Evolutionary conservation across 1,140 invertebrate species (phyloP).

Genomic region (Armadillidium nasatum): DNA sequence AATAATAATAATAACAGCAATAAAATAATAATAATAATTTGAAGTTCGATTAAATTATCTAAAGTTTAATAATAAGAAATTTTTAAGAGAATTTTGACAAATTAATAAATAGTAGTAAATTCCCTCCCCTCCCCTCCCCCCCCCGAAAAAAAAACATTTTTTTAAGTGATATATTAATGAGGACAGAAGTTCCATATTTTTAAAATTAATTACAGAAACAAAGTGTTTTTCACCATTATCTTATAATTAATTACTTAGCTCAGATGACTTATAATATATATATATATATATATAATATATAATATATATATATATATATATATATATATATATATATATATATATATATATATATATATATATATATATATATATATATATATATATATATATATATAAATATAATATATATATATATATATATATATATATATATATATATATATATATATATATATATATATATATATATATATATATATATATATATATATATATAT

Average conservation of each 20-base stretch:
- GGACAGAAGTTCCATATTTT: neutral
- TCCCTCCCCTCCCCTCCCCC: neutral
- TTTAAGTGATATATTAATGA: too few species aligned
- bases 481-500: too few species aligned
- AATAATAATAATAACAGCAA: slow-evolving; percentile 6
- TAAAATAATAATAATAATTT: slow-evolving; percentile 10
- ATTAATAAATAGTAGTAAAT: neutral
- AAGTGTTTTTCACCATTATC: neutral
- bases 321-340: slow-evolving; percentile 16
- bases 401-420: neutral
- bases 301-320: slow-evolving; percentile 20
- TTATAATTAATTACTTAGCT: neutral
- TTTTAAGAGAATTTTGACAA: too few species aligned
- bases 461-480: neutral
- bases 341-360: neutral
- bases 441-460: neutral
- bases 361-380: too few species aligned
- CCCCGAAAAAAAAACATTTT: neutral
- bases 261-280: too few species aligned
- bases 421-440: neutral
- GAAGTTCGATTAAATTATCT: too few species aligned
- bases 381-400: neutral
- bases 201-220: neutral
- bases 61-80: too few species aligned
- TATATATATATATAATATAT: neutral